phyloP scores from a whole-genome alignment of 2,113 vertebrate genomes.

The Pseudolaguvia tuberculata region DNA sequence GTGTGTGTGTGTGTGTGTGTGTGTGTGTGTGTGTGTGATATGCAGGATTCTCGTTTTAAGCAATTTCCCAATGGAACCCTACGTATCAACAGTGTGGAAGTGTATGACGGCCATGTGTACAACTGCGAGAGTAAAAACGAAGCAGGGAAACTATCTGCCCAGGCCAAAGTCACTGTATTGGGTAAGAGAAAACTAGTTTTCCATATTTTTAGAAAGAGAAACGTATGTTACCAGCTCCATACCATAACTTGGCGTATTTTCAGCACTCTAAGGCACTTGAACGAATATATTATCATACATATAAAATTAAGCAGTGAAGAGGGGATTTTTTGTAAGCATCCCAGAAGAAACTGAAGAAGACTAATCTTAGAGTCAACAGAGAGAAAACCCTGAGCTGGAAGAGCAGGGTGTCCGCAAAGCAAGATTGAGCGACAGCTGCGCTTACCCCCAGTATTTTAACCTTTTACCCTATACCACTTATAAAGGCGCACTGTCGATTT shows the following conservation, averaged over 20 bases:
- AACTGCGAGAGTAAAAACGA: conserved; percentile 75
- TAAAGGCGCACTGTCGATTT: too few species aligned
- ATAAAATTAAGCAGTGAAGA: too few species aligned
- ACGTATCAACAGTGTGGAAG: conserved; percentile 82
- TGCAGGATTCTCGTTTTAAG: conserved; percentile 75
- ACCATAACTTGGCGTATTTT: too few species aligned
- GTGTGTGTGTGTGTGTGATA: conserved; percentile 1
- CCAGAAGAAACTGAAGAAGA: too few species aligned
- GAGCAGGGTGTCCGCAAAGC: too few species aligned
- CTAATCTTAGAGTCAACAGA: too few species aligned
- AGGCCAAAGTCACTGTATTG: conserved; percentile 72
- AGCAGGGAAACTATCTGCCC: conserved; percentile 70
- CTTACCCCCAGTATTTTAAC: too few species aligned
- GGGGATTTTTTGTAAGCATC: too few species aligned
- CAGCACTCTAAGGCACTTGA: not conserved
- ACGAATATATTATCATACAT: not conserved
- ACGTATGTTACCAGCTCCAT: not conserved
- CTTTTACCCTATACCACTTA: too few species aligned
- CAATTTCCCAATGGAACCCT: conserved; percentile 76
- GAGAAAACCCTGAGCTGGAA: too few species aligned
- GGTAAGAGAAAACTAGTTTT: conserved; percentile 58
- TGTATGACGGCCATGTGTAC: conserved; percentile 77
- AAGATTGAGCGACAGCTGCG: too few species aligned
- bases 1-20: conserved; percentile 2
- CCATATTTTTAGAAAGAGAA: not conserved